Evolutionary conservation across 2,113 vertebrate species (phyloP).

Genomic region (Rhipidura dahli): DNA sequence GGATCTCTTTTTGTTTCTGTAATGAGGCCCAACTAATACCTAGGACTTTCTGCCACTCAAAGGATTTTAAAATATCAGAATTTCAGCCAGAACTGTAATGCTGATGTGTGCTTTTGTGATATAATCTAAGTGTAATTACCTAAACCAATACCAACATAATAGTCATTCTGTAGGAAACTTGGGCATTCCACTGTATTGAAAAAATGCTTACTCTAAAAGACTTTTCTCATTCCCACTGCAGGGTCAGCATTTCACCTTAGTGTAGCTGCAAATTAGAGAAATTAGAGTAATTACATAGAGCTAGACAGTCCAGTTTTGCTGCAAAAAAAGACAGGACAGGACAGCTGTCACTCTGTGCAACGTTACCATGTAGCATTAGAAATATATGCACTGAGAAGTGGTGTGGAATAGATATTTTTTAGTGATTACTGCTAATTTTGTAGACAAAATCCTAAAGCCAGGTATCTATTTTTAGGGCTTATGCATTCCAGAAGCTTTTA

Average conservation of each 20-base stretch:
- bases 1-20: constrained; percentile 20
- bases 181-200: not conserved
- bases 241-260: not conserved
- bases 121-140: constrained; percentile 27
- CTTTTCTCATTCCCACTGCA: not conserved
- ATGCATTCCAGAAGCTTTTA: not conserved
- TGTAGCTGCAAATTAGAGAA: not conserved
- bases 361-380: not conserved
- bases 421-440: not conserved
- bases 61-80: constrained; percentile 23
- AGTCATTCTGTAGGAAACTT: not conserved
- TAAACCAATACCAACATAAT: not conserved
- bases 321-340: not conserved
- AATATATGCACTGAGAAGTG: not conserved
- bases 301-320: not conserved
- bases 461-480: not conserved
- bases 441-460: not conserved
- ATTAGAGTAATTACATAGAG: not conserved
- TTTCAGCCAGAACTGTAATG: constrained; percentile 12
- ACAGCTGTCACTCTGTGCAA: not conserved
- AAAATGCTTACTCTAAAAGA: not conserved
- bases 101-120: constrained; percentile 8
- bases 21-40: constrained; percentile 44
- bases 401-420: not conserved
- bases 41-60: not conserved